These are phyloP conservation scores for Trimorus sp. DNA, from an alignment of 2,888 invertebrate species.

Conservation along the genomic window DNA sequence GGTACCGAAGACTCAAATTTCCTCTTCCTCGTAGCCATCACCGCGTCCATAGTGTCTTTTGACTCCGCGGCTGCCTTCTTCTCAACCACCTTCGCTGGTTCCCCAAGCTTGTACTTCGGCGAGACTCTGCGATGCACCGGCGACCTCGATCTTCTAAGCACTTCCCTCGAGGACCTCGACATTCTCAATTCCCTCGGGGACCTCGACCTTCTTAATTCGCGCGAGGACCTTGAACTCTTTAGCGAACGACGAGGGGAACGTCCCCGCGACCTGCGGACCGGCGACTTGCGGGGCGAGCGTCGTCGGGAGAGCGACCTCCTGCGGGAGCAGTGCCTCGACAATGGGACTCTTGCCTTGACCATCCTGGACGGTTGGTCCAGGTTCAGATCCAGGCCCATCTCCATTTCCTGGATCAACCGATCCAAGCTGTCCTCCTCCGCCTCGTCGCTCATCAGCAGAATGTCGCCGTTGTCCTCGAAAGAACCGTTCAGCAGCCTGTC, in stretches of 20 bases:
- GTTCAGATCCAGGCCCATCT: too few species aligned
- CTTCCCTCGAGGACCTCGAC: too few species aligned
- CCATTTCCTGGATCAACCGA: slow-evolving; percentile 83
- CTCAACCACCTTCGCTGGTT: slow-evolving; percentile 20
- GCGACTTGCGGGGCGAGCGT: slow-evolving; percentile 15
- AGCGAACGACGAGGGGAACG: slow-evolving; percentile 74
- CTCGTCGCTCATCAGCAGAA: slow-evolving; percentile 79
- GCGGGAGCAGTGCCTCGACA: slow-evolving; percentile 34
- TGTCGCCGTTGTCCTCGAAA: slow-evolving; percentile 78
- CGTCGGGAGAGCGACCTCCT: slow-evolving; percentile 34
- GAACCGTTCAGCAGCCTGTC: slow-evolving; percentile 73
- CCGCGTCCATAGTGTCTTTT: slow-evolving; percentile 77
- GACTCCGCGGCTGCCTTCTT: slow-evolving; percentile 33
- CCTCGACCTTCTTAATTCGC: too few species aligned
- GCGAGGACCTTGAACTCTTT: slow-evolving; percentile 68
- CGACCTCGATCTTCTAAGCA: slow-evolving; percentile 33
- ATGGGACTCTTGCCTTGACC: slow-evolving; percentile 47
- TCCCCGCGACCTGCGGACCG: slow-evolving; percentile 53
- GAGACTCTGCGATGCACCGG: slow-evolving; percentile 56
- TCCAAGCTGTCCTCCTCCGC: slow-evolving; percentile 83
- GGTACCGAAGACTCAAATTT: slow-evolving; percentile 83
- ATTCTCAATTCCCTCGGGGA: too few species aligned
- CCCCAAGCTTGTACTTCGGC: slow-evolving; percentile 62
- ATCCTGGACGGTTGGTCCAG: slow-evolving; percentile 81
- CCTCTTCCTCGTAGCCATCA: slow-evolving; percentile 82